Conservation (phyloP, 2,888 invertebrate genomes). For the Archaeoteleia sp. region DNA sequence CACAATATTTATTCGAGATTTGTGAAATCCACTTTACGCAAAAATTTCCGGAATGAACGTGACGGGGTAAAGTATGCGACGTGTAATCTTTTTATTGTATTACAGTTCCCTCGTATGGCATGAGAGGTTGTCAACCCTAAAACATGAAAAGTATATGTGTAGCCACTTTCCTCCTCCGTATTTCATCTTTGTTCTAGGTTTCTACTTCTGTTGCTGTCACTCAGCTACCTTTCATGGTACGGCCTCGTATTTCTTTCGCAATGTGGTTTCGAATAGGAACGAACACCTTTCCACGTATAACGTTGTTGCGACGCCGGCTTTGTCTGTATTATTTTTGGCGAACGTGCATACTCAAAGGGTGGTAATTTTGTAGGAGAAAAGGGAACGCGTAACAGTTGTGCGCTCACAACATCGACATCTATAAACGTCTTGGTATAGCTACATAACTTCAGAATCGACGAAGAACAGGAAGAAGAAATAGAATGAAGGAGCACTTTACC, state of each 20-base stretch:
- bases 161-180: slow-evolving; percentile 41
- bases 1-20: too few species aligned
- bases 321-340: slow-evolving; percentile 39
- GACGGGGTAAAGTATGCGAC: slow-evolving; percentile 3
- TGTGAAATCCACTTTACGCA: background rate
- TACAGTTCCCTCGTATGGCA: slow-evolving; percentile 24
- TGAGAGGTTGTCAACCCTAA: slow-evolving; percentile 35
- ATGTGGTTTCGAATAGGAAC: slow-evolving; percentile 47
- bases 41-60: slow-evolving; percentile 12
- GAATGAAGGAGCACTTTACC: too few species aligned
- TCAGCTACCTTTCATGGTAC: slow-evolving; percentile 48
- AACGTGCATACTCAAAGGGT: slow-evolving; percentile 4
- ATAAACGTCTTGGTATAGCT: background rate
- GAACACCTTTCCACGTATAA: slow-evolving; percentile 44
- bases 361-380: slow-evolving; percentile 9
- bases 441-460: background rate
- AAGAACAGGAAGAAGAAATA: too few species aligned
- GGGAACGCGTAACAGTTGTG: background rate
- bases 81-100: slow-evolving; percentile 45
- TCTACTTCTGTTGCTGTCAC: slow-evolving; percentile 43
- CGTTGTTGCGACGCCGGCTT: slow-evolving; percentile 35
- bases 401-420: background rate
- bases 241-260: slow-evolving; percentile 40
- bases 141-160: slow-evolving; percentile 42
- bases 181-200: slow-evolving; percentile 44